Evolutionary conservation across 1,140 invertebrate genomes (phyloP).

Genomic region (Apis florea): DNA sequence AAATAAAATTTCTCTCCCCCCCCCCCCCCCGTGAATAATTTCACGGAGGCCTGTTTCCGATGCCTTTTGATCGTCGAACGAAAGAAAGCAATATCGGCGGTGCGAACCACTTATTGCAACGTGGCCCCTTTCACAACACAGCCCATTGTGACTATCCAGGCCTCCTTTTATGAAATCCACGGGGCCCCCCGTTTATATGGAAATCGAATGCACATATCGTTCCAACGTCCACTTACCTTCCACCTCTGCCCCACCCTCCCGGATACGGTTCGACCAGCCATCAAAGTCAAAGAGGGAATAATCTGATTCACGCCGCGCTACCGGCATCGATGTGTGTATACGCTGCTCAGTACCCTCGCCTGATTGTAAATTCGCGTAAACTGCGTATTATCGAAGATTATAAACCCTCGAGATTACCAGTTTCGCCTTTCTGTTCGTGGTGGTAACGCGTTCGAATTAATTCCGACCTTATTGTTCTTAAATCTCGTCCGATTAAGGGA

Average conservation of each 20-base stretch:
- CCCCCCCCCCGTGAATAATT: not conserved
- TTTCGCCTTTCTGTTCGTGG: not conserved
- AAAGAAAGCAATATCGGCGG: not conserved
- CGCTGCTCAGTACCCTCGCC: not conserved
- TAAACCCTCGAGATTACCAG: not conserved
- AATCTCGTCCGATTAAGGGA: too few species aligned
- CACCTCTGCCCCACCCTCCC: not conserved
- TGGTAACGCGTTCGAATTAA: not conserved
- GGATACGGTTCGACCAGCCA: slow-evolving; percentile 14
- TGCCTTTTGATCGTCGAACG: not conserved
- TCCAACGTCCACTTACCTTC: not conserved
- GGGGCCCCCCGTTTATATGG: slow-evolving; percentile 18
- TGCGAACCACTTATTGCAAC: not conserved
- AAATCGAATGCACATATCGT: slow-evolving; percentile 25
- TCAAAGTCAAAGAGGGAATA: slow-evolving; percentile 21
- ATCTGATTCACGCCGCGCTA: slow-evolving; percentile 9
- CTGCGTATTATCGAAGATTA: slow-evolving; percentile 18
- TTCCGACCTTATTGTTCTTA: not conserved
- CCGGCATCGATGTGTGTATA: too few species aligned
- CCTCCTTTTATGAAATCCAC: slow-evolving; percentile 27
- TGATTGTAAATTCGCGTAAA: not conserved
- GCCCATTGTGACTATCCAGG: not conserved
- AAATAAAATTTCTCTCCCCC: too few species aligned
- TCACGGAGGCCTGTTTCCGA: not conserved
- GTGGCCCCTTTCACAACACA: not conserved